These are phyloP conservation scores for Isoperla grammatica DNA, from an alignment of 2,888 invertebrate species.

Conservation along the genomic window DNA sequence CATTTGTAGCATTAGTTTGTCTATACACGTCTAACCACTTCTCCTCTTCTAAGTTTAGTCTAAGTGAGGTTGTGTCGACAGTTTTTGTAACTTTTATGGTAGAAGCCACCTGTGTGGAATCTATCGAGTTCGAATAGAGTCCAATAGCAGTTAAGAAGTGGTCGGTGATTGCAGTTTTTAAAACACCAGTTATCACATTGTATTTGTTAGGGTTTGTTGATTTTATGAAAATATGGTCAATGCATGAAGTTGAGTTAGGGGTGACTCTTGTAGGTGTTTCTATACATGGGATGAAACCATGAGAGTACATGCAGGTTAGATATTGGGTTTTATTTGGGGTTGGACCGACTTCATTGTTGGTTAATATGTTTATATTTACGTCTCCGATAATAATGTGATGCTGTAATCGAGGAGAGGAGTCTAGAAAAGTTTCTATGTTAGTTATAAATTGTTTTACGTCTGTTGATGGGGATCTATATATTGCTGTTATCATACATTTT, in stretches of 20 bases:
- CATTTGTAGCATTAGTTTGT: too few relatives aligned
- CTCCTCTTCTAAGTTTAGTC: too few relatives aligned
- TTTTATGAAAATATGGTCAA: slow-evolving; percentile 2
- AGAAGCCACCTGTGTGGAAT: too few relatives aligned
- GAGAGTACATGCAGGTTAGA: neutral
- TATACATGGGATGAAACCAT: neutral
- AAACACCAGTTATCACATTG: too few relatives aligned
- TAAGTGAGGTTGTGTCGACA: too few relatives aligned
- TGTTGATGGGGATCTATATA: neutral
- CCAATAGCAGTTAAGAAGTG: too few relatives aligned
- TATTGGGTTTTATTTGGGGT: neutral
- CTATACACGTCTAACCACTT: too few relatives aligned
- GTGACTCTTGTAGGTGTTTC: neutral
- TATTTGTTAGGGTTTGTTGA: too few relatives aligned
- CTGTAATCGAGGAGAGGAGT: neutral
- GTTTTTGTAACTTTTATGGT: too few relatives aligned
- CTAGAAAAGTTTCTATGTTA: neutral
- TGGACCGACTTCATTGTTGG: too few relatives aligned
- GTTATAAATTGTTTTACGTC: neutral
- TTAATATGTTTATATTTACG: neutral
- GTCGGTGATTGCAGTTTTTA: too few relatives aligned
- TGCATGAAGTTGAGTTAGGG: neutral
- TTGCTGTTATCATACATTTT: neutral
- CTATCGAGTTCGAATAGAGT: too few relatives aligned
- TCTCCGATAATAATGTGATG: neutral